Evolutionary conservation across 2,888 invertebrate species (phyloP).

Genomic region (Acheta domesticus): DNA sequence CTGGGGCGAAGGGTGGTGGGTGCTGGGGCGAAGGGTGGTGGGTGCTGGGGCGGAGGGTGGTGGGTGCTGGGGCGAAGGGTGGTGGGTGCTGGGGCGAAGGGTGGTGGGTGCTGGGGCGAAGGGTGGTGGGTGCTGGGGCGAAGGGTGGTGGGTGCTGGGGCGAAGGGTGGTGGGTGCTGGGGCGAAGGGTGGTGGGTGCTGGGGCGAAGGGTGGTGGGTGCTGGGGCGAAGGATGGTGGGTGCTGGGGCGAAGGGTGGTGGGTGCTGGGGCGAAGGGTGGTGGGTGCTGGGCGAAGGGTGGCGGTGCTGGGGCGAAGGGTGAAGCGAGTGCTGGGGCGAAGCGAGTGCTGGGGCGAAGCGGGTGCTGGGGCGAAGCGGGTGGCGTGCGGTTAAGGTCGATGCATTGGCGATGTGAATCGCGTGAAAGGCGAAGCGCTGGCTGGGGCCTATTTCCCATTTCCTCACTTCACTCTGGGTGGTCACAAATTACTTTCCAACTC

Average conservation of each 20-base stretch:
- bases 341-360: background rate
- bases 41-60: background rate
- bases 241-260: background rate
- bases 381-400: background rate
- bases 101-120: no score
- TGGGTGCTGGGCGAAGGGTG: background rate
- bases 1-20: background rate
- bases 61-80: background rate
- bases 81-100: background rate
- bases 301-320: background rate
- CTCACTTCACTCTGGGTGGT: no score
- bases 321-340: background rate
- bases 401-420: background rate
- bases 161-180: background rate
- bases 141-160: background rate
- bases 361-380: background rate
- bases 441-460: background rate
- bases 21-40: background rate
- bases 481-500: no score
- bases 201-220: background rate
- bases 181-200: background rate
- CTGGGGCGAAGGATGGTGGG: background rate
- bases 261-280: background rate
- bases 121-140: background rate
- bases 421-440: background rate